A percentile compares a stretch with the other conserved stretches of the same genome.
Evolutionary conservation across 2,888 invertebrate genomes (phyloP).

Genomic region (Volucella inflata): DNA sequence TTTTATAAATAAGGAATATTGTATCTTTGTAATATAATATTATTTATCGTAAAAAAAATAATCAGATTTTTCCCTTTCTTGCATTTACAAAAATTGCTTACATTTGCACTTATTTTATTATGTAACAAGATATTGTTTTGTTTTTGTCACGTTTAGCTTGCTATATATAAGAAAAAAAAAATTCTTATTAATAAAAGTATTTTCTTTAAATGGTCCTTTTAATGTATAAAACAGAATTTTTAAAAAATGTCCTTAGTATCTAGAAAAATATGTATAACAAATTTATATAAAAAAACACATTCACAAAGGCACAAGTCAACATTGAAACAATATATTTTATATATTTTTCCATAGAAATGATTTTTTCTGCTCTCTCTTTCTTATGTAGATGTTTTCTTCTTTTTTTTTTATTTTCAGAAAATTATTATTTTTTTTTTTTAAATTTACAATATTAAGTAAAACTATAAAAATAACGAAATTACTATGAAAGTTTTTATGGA

Average conservation of each 20-base stretch:
- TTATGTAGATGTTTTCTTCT: slow-evolving; percentile 2
- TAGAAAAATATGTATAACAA: slow-evolving; percentile 61
- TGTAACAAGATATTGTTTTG: slow-evolving; percentile 30
- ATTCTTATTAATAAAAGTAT: slow-evolving; percentile 47
- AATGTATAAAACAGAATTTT: slow-evolving; percentile 57
- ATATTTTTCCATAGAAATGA: slow-evolving; percentile 64
- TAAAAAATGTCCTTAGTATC: slow-evolving; percentile 48
- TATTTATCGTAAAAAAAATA: slow-evolving; percentile 58
- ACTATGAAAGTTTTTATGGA: slow-evolving; percentile 42
- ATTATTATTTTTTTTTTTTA: slow-evolving; percentile 21
- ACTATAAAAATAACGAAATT: slow-evolving; percentile 65
- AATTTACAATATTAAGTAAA: slow-evolving; percentile 66
- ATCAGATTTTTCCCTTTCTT: slow-evolving; percentile 53
- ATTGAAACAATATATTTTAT: slow-evolving; percentile 80
- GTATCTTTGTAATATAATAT: slow-evolving; percentile 53
- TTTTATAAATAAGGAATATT: slow-evolving; percentile 39
- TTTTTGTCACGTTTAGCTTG: slow-evolving; percentile 13
- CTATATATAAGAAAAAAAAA: slow-evolving; percentile 52
- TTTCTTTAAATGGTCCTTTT: slow-evolving; percentile 49
- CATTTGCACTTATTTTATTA: slow-evolving; percentile 37
- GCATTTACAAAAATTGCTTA: slow-evolving; percentile 43
- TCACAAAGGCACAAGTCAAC: slow-evolving; percentile 84
- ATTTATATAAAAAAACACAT: slow-evolving; percentile 62
- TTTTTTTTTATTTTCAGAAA: not conserved
- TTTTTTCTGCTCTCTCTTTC: slow-evolving; percentile 51